These are phyloP conservation scores for Acleris sparsana DNA, from an alignment of 2,888 invertebrate genomes.

Conservation along the genomic window DNA sequence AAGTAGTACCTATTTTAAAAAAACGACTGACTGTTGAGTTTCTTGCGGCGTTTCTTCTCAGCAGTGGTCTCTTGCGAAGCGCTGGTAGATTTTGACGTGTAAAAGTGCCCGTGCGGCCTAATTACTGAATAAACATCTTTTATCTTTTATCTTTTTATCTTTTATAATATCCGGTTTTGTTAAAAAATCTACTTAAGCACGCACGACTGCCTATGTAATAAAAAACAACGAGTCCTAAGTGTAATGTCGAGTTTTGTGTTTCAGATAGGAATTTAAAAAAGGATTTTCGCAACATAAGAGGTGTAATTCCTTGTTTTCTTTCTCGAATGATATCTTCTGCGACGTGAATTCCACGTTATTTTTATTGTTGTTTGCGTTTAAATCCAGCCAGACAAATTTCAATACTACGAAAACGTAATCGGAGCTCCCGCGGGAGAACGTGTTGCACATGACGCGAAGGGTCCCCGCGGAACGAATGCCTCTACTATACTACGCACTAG, in stretches of 20 bases:
- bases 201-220: constrained; percentile 8
- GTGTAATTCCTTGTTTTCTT: constrained; percentile 28
- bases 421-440: neutral
- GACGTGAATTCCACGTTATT: constrained; percentile 18
- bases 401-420: constrained; percentile 13
- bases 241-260: constrained; percentile 28
- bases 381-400: constrained; percentile 17
- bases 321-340: constrained; percentile 20
- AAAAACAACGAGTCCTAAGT: constrained; percentile 30
- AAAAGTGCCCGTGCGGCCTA: no score
- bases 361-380: constrained; percentile 16
- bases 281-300: constrained; percentile 24
- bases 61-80: no score
- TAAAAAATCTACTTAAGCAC: constrained; percentile 14
- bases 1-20: no score
- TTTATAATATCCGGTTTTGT: constrained; percentile 4
- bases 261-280: constrained; percentile 22
- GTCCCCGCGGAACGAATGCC: neutral
- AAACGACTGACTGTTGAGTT: no score
- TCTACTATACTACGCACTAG: no score
- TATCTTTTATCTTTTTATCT: no score
- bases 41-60: no score
- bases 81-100: no score
- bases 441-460: neutral
- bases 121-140: no score